Base-by-base conservation (phyloP, 1,140 invertebrate species). In the Atta colombica region DNA sequence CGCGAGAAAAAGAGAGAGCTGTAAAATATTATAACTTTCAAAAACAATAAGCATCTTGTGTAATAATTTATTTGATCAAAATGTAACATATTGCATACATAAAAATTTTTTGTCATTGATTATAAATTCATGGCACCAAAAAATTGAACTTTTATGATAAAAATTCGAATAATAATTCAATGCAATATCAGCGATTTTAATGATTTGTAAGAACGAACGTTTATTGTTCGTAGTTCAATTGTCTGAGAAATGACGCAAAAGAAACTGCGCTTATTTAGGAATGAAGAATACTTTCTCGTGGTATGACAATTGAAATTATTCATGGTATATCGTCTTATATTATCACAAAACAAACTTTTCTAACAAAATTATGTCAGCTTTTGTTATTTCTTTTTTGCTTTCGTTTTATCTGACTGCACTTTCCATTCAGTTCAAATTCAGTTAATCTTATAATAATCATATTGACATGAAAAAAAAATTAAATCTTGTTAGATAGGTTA, bases 391-490 rank as follows among this genome's bases (percentile, higher is more conserved):
- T 39, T 58, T 55, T 74, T 58, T 74, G 12, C 28, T 16, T 55
- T 58, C 18, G n/a, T 49, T 78, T 65, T 65, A 16, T 8, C 0
- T 63, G 75, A 78, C n/a, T 75, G 28, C 18, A n/a, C 5, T 49
- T 63, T 78, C 39, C 45, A 49, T 49, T 77, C 39, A 77, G 25
- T 18, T 49, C 35, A 8, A 61, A 49, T 31, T 31, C 28, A 31
- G 10, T 65, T 60, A 16, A 51, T 51, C 53, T 55, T 55, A 6
- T 55, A 55, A n/a, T 55, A 55, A 55, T 18, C n/a, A 25, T 63
- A 63, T 14, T 25, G 18, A 14, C 25, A 25, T 31, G 25, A 49
- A 28, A 78, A 77, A 77, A 61, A 63, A 58, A 61, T 61, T 78
- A 2, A 16, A 65, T 65, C 25, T 65, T 45, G 31, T 77, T 77